Evolutionary conservation across 2,797 vertebrate species (phyloP).

Genomic region (Anas georgica): DNA sequence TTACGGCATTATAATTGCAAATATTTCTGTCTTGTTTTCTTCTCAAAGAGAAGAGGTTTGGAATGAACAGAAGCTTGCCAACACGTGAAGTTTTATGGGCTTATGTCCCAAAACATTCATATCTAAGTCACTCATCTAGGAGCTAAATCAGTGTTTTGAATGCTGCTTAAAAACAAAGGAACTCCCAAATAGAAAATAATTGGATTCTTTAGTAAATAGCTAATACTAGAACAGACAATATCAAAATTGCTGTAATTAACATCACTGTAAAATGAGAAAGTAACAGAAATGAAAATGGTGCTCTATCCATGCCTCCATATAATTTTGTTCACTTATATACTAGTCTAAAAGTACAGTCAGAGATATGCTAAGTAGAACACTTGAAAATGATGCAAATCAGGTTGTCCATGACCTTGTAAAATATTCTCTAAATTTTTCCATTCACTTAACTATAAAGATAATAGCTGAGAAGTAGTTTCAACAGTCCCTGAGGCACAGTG

Average conservation of each 20-base stretch:
- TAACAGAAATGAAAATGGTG: not conserved
- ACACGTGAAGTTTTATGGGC: conserved; percentile 30
- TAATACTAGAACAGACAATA: not conserved
- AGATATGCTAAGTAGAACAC: not conserved
- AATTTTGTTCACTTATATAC: not conserved
- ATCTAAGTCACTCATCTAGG: not conserved
- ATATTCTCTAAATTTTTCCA: not conserved
- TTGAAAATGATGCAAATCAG: not conserved
- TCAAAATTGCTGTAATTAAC: not conserved
- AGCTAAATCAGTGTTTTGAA: not conserved
- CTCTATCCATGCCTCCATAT: not conserved
- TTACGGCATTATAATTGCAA: conserved; percentile 65
- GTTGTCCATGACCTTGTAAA: not conserved
- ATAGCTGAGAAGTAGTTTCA: not conserved
- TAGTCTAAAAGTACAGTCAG: not conserved
- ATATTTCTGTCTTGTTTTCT: conserved; percentile 62
- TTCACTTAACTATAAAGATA: not conserved
- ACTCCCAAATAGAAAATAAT: not conserved
- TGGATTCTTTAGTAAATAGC: not conserved
- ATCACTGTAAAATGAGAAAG: not conserved
- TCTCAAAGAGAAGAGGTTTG: conserved; percentile 33
- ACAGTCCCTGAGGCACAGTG: not conserved
- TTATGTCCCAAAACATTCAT: conserved; percentile 51
- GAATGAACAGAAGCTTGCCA: conserved; percentile 55
- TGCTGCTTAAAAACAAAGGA: not conserved